phyloP scores from a whole-genome alignment of 2,113 vertebrate genomes.

The Hystrix brachyura region DNA sequence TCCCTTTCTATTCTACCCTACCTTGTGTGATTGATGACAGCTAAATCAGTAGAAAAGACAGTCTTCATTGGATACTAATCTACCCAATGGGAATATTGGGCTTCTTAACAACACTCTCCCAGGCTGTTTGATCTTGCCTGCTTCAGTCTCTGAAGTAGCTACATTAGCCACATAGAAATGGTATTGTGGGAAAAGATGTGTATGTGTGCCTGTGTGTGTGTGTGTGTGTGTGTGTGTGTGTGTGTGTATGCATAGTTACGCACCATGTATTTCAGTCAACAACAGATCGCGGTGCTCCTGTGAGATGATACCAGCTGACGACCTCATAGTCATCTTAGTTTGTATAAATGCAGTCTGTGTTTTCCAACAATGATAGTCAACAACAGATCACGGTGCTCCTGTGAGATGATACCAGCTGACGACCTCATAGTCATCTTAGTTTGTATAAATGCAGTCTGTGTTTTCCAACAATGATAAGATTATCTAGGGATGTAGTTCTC shows the following conservation, averaged over 20 bases:
- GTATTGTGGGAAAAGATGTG: background rate
- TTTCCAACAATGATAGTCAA: background rate
- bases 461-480: background rate
- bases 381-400: background rate
- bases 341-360: background rate
- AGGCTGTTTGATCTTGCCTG: background rate
- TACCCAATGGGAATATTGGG: background rate
- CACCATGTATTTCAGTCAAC: background rate
- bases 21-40: background rate
- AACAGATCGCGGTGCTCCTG: background rate
- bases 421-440: background rate
- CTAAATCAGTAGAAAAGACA: background rate
- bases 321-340: background rate
- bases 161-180: background rate
- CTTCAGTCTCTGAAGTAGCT: background rate
- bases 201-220: fast-evolving
- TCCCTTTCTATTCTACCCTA: background rate
- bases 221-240: fast-evolving
- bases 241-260: background rate
- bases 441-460: background rate
- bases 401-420: background rate
- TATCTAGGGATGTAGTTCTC: background rate
- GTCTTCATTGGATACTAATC: background rate
- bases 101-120: background rate
- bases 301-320: background rate